Percentiles rank a stretch among this genome's conserved stretches.
These are phyloP conservation scores for Eleginops maclovinus DNA, from an alignment of 2,113 vertebrate species.

Conservation along the genomic window DNA sequence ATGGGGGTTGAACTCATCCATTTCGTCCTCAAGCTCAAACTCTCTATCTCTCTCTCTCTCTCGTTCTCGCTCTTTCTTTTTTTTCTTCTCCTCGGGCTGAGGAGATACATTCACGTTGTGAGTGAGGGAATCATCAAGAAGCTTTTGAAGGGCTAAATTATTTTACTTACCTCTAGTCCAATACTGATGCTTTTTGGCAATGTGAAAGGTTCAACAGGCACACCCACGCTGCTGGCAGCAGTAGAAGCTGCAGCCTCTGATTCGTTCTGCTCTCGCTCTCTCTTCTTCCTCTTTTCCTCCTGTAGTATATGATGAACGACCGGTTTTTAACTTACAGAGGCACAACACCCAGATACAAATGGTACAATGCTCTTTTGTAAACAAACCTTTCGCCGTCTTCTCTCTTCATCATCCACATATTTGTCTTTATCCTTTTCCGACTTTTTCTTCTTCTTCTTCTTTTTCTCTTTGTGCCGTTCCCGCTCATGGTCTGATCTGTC, in stretches of 20 bases:
- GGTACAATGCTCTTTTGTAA: neutral
- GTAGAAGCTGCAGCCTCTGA: slow-evolving; percentile 77
- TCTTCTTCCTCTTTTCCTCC: slow-evolving; percentile 97
- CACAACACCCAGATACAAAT: neutral
- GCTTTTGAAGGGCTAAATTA: neutral
- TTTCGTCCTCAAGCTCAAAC: slow-evolving; percentile 89
- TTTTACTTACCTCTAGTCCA: slow-evolving; percentile 74
- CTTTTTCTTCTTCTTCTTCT: slow-evolving; percentile 99
- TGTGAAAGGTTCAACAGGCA: slow-evolving; percentile 81
- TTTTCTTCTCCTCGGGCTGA: slow-evolving; percentile 91
- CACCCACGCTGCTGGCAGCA: slow-evolving; percentile 57
- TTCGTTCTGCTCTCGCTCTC: slow-evolving; percentile 94
- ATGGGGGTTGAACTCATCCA: slow-evolving; percentile 90
- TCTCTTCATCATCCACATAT: slow-evolving; percentile 92
- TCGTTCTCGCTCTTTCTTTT: slow-evolving; percentile 87
- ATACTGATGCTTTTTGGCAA: slow-evolving; percentile 75
- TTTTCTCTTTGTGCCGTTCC: slow-evolving; percentile 95
- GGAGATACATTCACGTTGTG: neutral
- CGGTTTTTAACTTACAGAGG: neutral
- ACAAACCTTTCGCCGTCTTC: slow-evolving; percentile 91
- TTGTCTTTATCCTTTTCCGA: slow-evolving; percentile 96
- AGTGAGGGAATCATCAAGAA: neutral
- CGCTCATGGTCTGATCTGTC: slow-evolving; percentile 96
- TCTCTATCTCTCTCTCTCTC: slow-evolving; percentile 30
- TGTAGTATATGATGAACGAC: slow-evolving; percentile 53